Evolutionary conservation across 2,888 invertebrate genomes (phyloP).

Genomic region (Masnerella sp.): DNA sequence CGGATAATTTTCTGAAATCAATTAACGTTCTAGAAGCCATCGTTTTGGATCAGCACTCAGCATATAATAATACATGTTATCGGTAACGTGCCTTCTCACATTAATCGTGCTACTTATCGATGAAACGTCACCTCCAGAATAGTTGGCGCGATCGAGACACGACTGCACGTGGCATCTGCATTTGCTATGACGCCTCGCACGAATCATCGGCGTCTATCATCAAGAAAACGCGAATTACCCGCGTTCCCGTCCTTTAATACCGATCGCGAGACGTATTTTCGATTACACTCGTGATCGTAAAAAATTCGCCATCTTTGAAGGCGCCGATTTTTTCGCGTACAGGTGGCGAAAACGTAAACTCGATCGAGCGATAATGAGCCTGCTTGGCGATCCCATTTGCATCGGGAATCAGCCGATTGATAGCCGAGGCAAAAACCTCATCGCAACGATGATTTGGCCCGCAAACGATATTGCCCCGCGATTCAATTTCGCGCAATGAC

Average conservation of each 20-base stretch:
- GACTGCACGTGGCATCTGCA: constrained; percentile 60
- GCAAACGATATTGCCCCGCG: constrained; percentile 42
- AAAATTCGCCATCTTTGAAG: no score
- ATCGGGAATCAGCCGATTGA: neutral
- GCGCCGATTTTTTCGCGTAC: no score
- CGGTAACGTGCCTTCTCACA: constrained; percentile 32
- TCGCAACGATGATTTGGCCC: constrained; percentile 27
- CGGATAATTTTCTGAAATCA: no score
- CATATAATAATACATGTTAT: constrained; percentile 25
- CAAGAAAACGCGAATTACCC: constrained; percentile 38
- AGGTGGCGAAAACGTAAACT: no score
- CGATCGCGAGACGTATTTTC: no score
- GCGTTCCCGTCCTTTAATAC: constrained; percentile 16
- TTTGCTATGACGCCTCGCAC: constrained; percentile 51
- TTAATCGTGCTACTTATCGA: constrained; percentile 59
- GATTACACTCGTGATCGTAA: no score
- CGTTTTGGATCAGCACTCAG: no score
- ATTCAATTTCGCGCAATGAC: constrained; percentile 48
- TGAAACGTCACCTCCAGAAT: constrained; percentile 52
- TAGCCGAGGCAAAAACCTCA: neutral
- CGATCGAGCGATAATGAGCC: no score
- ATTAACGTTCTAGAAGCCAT: no score
- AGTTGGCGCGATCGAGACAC: constrained; percentile 48
- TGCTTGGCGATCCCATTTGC: neutral
- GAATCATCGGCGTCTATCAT: constrained; percentile 54